phyloP scores from a whole-genome alignment of 2,888 invertebrate species.

The Metellina segmentata region DNA sequence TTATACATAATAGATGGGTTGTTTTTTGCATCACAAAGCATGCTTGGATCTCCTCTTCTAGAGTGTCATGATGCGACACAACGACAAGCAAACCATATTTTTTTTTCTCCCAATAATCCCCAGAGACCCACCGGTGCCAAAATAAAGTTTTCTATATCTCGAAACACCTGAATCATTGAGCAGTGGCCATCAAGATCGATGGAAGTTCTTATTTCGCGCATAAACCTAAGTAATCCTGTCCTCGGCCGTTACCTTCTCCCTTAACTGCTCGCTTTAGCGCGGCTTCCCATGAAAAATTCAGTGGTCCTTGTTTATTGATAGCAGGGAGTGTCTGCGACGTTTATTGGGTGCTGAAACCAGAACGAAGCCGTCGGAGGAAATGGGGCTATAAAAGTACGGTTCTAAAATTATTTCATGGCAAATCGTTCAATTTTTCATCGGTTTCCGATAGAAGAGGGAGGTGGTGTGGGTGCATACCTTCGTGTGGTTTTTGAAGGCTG shows the following conservation, averaged over 20 bases:
- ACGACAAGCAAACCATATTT: neutral
- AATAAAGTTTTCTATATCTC: slow-evolving; percentile 52
- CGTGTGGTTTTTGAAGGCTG: slow-evolving; percentile 1
- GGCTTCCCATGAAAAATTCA: slow-evolving; percentile 68
- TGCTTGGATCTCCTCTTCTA: too few species aligned
- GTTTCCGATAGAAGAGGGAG: slow-evolving; percentile 50
- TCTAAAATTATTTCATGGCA: slow-evolving; percentile 71
- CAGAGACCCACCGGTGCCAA: slow-evolving; percentile 15
- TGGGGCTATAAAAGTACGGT: slow-evolving; percentile 62
- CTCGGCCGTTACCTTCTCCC: slow-evolving; percentile 33
- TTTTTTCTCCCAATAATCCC: neutral
- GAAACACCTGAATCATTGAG: slow-evolving; percentile 56
- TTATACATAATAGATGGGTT: too few species aligned
- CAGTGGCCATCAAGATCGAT: slow-evolving; percentile 50
- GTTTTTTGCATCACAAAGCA: too few species aligned
- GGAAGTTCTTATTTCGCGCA: slow-evolving; percentile 60
- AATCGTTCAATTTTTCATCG: slow-evolving; percentile 72
- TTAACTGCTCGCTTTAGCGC: slow-evolving; percentile 36
- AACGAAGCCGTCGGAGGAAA: slow-evolving; percentile 38
- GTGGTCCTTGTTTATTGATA: slow-evolving; percentile 69
- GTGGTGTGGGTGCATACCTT: too few species aligned
- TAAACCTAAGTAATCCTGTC: slow-evolving; percentile 63
- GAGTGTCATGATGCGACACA: neutral
- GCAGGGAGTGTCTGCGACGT: slow-evolving; percentile 63
- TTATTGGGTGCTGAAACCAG: slow-evolving; percentile 71